Conservation (phyloP, 1,140 invertebrate genomes). For the Listronotus bonariensis region DNA sequence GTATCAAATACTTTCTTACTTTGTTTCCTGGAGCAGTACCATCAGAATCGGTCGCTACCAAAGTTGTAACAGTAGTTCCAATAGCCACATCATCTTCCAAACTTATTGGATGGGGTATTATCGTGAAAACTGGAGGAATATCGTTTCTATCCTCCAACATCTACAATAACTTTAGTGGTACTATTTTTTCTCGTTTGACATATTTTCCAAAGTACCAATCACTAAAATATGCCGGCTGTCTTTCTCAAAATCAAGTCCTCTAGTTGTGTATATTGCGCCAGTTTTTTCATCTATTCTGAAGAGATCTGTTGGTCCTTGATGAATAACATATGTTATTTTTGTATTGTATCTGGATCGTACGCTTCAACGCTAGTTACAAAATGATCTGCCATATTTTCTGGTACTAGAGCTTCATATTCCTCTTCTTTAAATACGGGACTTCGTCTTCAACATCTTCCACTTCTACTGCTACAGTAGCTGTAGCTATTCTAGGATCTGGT, state of each 20-base stretch:
- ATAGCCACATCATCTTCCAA: slow-evolving; percentile 81
- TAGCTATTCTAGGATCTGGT: slow-evolving; percentile 80
- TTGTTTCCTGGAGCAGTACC: slow-evolving; percentile 81
- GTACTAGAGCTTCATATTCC: slow-evolving; percentile 75
- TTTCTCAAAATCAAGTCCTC: slow-evolving; percentile 79
- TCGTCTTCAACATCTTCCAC: slow-evolving; percentile 85
- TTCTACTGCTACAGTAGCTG: slow-evolving; percentile 80
- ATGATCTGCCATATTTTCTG: slow-evolving; percentile 80
- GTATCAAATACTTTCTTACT: slow-evolving; percentile 53
- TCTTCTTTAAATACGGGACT: slow-evolving; percentile 74
- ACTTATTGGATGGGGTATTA: slow-evolving; percentile 77
- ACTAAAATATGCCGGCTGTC: slow-evolving; percentile 74
- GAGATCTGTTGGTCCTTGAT: slow-evolving; percentile 77
- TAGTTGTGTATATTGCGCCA: slow-evolving; percentile 75
- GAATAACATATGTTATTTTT: slow-evolving; percentile 83
- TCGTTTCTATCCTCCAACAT: slow-evolving; percentile 84
- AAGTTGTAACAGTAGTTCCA: slow-evolving; percentile 76
- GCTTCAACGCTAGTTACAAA: slow-evolving; percentile 65
- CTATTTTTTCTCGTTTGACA: slow-evolving; percentile 67
- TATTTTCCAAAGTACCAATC: slow-evolving; percentile 82
- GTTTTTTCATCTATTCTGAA: slow-evolving; percentile 81
- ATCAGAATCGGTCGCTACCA: slow-evolving; percentile 80
- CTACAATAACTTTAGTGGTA: slow-evolving; percentile 74
- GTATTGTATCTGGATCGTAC: slow-evolving; percentile 78
- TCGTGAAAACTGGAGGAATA: slow-evolving; percentile 83